phyloP scores from a whole-genome alignment of 2,888 invertebrate genomes.

The Onchidella celtica region DNA sequence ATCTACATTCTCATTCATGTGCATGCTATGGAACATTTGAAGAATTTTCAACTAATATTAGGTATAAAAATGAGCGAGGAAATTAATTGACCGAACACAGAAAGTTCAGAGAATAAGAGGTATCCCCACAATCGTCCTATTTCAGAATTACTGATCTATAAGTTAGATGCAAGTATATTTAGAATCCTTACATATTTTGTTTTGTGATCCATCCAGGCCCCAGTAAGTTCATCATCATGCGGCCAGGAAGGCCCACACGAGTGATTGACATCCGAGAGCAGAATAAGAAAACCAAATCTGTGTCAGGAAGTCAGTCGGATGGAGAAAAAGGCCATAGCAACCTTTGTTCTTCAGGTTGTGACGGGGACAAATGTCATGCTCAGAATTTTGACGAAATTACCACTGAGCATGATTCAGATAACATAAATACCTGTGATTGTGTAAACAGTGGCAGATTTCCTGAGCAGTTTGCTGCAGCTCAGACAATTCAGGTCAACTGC shows the following conservation, averaged over 20 bases:
- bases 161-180: too few species aligned
- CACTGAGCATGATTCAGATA: neutral
- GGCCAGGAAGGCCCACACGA: constrained; percentile 42
- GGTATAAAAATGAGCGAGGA: too few species aligned
- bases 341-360: neutral
- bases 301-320: neutral
- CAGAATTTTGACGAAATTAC: neutral
- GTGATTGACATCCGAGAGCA: constrained; percentile 41
- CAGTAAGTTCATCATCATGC: constrained; percentile 44
- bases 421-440: neutral
- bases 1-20: too few species aligned
- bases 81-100: too few species aligned
- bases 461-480: neutral
- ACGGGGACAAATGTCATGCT: neutral
- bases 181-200: too few species aligned
- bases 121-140: too few species aligned
- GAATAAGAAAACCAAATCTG: neutral
- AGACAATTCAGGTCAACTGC: neutral
- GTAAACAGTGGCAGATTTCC: neutral
- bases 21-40: too few species aligned
- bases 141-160: too few species aligned
- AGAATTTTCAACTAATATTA: too few species aligned
- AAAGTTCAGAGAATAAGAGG: too few species aligned
- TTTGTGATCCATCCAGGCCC: constrained; percentile 44
- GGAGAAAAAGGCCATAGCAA: neutral